Evolutionary conservation across 2,113 vertebrate species (phyloP), one percentile per base, ranked within the genome.

Genomic region (Cyphomyrus discorhynchus): DNA sequence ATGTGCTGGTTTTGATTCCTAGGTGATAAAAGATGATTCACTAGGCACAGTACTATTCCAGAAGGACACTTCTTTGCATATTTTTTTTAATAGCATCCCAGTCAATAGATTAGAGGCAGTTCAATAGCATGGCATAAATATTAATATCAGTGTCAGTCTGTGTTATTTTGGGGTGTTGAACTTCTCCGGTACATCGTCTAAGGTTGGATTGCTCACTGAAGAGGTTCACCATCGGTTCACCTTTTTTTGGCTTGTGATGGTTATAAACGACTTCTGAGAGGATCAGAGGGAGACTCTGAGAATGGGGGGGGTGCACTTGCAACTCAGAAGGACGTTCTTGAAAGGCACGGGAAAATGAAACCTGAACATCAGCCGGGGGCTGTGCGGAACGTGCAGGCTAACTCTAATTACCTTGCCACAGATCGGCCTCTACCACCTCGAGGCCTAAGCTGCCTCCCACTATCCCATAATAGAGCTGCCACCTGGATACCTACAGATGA

Each of bases 61-160:
- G 83, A 91, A 93, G 91, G 86, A 70, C 90, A 87, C 88, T 94
- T 92, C 49, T 93, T 92, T 91, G 90, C 92, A 93, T 95, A 92
- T 88, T 90, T 93, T 93, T 94, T 93, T 93, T 94, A 94, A 94
- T 95, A 92, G 91, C 80, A 91, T 94, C 91, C 90, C 94, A 93
- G 85, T 95, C 94, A 94, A 91, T 89, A 52, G 52, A 80, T 77
- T 86, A 49, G 87, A 27, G 21, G 77, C 86, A 85, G 90, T 90
- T 83, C 85, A 88, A 70, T 35, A 4, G 21, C 42, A 27, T 24
- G 31, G 56, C 58, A 58, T 88, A 49, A 88, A 88, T 70, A 47
- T 47, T 70, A 74, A 52, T 49, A 50, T 77, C 11, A 35, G 10
- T 74, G 19, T 70, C 66, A 17, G 17, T 52, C 31, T 11, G 13